Evolutionary conservation across 2,797 vertebrate genomes (phyloP).

Genomic region (Sebastes vulpes): DNA sequence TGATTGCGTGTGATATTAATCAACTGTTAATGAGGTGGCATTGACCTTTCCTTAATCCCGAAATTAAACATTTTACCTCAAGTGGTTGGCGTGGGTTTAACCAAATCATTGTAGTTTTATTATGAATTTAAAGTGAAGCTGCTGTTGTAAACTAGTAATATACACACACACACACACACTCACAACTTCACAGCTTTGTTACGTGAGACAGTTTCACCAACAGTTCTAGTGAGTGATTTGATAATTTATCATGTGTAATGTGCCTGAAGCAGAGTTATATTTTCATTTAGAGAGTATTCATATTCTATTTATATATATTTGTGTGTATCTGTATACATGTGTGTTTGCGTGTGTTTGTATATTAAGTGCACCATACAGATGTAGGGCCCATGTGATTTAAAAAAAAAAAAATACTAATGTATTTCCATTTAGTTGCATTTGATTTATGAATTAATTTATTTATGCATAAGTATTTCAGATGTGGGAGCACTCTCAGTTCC

Average conservation of each 20-base stretch:
- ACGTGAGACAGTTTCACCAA: slow-evolving; percentile 18
- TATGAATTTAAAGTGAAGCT: slow-evolving; percentile 32
- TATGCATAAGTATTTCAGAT: neutral
- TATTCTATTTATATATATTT: slow-evolving; percentile 8
- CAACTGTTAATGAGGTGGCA: slow-evolving; percentile 64
- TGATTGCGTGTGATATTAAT: slow-evolving; percentile 75
- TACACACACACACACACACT: neutral
- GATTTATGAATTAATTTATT: slow-evolving; percentile 20
- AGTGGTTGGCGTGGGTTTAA: slow-evolving; percentile 58
- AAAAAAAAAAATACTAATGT: neutral
- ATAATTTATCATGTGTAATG: slow-evolving; percentile 43
- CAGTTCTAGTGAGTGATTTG: slow-evolving; percentile 22
- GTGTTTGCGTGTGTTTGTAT: neutral
- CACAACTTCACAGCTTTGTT: slow-evolving; percentile 3
- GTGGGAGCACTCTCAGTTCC: neutral
- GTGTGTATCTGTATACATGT: slow-evolving; percentile 3
- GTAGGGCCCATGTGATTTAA: neutral
- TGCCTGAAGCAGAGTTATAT: slow-evolving; percentile 35
- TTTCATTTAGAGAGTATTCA: slow-evolving; percentile 21
- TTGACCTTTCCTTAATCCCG: slow-evolving; percentile 67
- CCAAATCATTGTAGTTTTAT: slow-evolving; percentile 42
- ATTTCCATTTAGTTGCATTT: slow-evolving; percentile 1
- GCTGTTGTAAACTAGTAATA: slow-evolving; percentile 6
- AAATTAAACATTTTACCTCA: slow-evolving; percentile 62
- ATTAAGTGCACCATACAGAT: neutral